Conservation (phyloP, 2,113 vertebrate genomes). For the Tragelaphus scriptus region DNA sequence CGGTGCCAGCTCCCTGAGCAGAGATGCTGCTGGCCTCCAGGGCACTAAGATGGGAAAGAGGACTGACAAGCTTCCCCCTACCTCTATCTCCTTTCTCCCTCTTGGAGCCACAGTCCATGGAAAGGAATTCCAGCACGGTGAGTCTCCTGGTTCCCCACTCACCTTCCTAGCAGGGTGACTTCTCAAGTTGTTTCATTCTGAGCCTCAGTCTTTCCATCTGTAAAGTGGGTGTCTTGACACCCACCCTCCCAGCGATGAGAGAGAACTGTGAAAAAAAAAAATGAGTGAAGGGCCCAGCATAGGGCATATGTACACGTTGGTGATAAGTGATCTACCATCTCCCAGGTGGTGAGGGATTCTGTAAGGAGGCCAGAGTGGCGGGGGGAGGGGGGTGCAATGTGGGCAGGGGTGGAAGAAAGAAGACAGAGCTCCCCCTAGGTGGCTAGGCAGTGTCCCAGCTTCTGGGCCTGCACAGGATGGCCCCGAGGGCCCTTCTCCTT, state of each 20-base stretch:
- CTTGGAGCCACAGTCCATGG: background rate
- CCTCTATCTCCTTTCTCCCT: background rate
- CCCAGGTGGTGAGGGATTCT: background rate
- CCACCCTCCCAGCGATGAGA: background rate
- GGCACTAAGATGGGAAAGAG: background rate
- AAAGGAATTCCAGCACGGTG: background rate
- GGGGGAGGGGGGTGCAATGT: background rate
- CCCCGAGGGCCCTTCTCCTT: no score
- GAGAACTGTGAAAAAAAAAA: background rate
- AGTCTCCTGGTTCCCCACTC: background rate
- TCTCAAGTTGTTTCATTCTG: background rate
- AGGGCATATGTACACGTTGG: accelerated
- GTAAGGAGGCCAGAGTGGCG: accelerated
- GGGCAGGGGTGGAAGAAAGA: background rate
- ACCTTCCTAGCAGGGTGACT: background rate
- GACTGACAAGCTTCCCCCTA: background rate
- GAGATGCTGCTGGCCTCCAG: no score
- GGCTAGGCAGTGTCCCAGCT: background rate
- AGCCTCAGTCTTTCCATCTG: background rate
- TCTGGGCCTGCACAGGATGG: background rate
- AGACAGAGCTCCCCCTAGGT: background rate
- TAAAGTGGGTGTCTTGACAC: background rate
- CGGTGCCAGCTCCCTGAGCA: accelerated
- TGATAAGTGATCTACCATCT: background rate
- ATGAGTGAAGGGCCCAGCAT: no score